phyloP scores from a whole-genome alignment of 2,888 invertebrate species.

The Apantesis nais region DNA sequence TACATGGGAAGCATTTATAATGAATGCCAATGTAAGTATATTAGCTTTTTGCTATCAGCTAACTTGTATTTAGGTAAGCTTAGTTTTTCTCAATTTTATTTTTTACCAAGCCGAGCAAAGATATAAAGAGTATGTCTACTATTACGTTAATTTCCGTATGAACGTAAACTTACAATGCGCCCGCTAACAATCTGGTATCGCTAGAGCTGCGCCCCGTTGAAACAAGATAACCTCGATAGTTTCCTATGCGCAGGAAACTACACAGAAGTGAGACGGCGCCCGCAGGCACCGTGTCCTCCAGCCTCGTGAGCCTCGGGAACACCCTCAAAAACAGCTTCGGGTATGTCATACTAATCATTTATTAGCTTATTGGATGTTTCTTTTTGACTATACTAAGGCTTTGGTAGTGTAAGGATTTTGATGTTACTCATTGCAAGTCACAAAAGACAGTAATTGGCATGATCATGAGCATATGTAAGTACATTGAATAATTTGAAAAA shows the following conservation, averaged over 20 bases:
- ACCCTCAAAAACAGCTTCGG: slow-evolving; percentile 94
- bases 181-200: slow-evolving; percentile 63
- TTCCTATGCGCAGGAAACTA: slow-evolving; percentile 84
- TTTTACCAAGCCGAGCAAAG: background rate
- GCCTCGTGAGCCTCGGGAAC: slow-evolving; percentile 92
- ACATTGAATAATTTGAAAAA: background rate
- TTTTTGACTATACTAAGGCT: background rate
- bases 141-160: background rate
- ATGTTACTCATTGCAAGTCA: background rate
- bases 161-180: slow-evolving; percentile 47
- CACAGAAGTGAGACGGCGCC: slow-evolving; percentile 92
- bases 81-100: background rate
- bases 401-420: slow-evolving; percentile 8
- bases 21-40: background rate
- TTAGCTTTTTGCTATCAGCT: background rate
- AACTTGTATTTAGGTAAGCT: background rate
- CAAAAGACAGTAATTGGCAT: background rate
- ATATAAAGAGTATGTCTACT: background rate
- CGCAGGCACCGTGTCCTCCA: slow-evolving; percentile 89
- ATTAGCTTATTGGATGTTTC: slow-evolving; percentile 7
- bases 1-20: too few species aligned
- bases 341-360: slow-evolving; percentile 75
- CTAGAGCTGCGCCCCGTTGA: slow-evolving; percentile 57
- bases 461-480: background rate
- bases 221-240: slow-evolving; percentile 82